phyloP scores from a whole-genome alignment of 2,113 vertebrate species.

The Perccottus glenii region DNA sequence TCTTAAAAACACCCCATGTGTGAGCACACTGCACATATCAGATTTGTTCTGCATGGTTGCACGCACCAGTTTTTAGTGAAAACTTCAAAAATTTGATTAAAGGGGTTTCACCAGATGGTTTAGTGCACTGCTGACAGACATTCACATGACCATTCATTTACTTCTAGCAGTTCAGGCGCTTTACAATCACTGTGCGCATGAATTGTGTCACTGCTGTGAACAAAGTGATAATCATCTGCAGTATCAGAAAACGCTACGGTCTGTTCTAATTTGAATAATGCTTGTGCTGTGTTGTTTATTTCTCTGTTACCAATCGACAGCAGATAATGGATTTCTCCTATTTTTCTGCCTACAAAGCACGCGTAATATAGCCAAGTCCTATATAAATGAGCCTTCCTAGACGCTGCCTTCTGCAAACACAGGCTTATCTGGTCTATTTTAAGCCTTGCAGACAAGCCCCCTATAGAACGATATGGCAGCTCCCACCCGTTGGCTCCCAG shows the following conservation, averaged over 20 bases:
- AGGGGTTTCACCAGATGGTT: too few relatives aligned
- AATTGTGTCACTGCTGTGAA: background rate
- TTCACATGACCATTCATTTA: too few relatives aligned
- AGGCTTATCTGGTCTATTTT: constrained; percentile 59
- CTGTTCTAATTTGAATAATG: too few relatives aligned
- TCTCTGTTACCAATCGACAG: background rate
- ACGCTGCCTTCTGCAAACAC: constrained; percentile 1
- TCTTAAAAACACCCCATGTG: too few relatives aligned
- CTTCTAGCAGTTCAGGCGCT: background rate
- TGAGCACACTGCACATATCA: too few relatives aligned
- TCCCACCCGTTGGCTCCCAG: constrained; percentile 46
- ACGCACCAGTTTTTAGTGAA: too few relatives aligned
- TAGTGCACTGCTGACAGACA: background rate
- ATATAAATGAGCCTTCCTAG: constrained; percentile 35
- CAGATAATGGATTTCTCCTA: constrained; percentile 1
- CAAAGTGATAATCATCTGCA: background rate
- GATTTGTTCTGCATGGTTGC: too few relatives aligned
- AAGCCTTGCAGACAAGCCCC: constrained; percentile 47
- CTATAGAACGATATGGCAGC: constrained; percentile 55
- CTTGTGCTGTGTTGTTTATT: too few relatives aligned
- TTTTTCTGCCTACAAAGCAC: background rate
- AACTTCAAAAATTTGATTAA: too few relatives aligned
- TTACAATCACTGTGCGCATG: background rate
- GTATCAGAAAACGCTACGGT: background rate
- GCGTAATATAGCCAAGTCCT: constrained; percentile 26